Conservation (phyloP, 2,888 invertebrate species). For the Synanthedon andrenaeformis region DNA sequence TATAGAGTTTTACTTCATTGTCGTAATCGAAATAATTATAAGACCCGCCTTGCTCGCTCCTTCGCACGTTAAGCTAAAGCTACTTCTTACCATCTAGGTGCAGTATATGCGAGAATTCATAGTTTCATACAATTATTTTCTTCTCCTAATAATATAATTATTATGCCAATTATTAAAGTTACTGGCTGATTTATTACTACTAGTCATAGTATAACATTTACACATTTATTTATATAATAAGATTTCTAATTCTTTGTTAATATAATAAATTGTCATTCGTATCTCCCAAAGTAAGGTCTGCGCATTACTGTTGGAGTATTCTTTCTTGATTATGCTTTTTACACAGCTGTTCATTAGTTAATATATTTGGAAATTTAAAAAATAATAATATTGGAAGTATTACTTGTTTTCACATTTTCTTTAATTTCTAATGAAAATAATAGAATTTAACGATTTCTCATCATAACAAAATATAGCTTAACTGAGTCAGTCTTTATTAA, state of each 20-base stretch:
- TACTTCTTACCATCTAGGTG: constrained; percentile 57
- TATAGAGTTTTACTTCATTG: background rate
- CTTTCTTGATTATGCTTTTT: no score
- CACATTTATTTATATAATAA: constrained; percentile 10
- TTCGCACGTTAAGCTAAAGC: constrained; percentile 39
- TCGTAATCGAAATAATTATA: background rate
- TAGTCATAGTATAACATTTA: constrained; percentile 17
- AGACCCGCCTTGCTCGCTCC: constrained; percentile 25
- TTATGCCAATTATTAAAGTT: constrained; percentile 18
- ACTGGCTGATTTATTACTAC: constrained; percentile 19
- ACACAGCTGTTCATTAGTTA: no score
- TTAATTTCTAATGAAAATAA: no score
- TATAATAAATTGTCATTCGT: constrained; percentile 8
- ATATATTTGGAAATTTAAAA: no score
- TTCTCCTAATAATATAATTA: constrained; percentile 29
- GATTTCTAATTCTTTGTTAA: constrained; percentile 13
- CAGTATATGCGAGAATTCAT: constrained; percentile 53
- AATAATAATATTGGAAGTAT: no score
- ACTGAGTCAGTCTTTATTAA: constrained; percentile 14
- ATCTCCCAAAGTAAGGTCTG: constrained; percentile 2
- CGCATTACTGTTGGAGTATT: no score
- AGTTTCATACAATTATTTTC: constrained; percentile 25
- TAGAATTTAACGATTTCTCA: background rate
- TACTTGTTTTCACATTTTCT: no score
- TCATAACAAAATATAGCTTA: constrained; percentile 6